Base-by-base conservation (phyloP, 1,140 invertebrate species). In the Anastrepha obliqua region DNA sequence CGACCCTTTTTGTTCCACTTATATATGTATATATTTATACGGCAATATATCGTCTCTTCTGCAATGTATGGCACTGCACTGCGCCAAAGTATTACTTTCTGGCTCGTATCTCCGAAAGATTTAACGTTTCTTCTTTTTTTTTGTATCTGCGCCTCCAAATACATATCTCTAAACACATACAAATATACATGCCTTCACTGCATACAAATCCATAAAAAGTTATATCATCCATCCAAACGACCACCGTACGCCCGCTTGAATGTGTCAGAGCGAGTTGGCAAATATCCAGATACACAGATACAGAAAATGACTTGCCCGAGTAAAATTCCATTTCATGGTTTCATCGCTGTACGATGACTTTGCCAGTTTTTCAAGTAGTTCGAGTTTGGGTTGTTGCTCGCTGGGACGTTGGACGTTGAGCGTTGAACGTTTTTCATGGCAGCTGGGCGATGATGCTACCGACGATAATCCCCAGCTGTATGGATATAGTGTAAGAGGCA, bases 281-380 rank as follows among this genome's bases (percentile, higher is more conserved):
- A 55, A 81, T 81, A 81, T 81, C 44, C 47, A 81, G 74, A 55
- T 81, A 81, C 47, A 81, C 74, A 81, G 44, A 81, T 81, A 81
- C 74, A 81, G 74, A 81, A 81, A 81, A 81, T 81, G 9, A 44
- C 47, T 55, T 81, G 47, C 74, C 74, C 74, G 74, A 81, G 74
- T 55, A 81, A 51, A 81, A 81, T 81, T 81, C 74, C 74, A 81
- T 81, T 81, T 81, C 74, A 81, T 81, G 74, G 51, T 81, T 81
- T 81, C 74, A 51, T 55, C 74, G 47, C 29, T 29, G 15, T 55
- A 55, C 44, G 74, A 81, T 81, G 74, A 81, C 42, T 81, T 29
- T 81, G 74, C 74, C 44, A 58, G 74, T 81, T 81, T 81, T 81
- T 81, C 74, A 81, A 81, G 74, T 81, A 81, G 74, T 81, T 81